These are phyloP conservation scores for Cyphomyrus plagiostoma DNA, from an alignment of 2,113 vertebrate genomes.

Conservation along the genomic window DNA sequence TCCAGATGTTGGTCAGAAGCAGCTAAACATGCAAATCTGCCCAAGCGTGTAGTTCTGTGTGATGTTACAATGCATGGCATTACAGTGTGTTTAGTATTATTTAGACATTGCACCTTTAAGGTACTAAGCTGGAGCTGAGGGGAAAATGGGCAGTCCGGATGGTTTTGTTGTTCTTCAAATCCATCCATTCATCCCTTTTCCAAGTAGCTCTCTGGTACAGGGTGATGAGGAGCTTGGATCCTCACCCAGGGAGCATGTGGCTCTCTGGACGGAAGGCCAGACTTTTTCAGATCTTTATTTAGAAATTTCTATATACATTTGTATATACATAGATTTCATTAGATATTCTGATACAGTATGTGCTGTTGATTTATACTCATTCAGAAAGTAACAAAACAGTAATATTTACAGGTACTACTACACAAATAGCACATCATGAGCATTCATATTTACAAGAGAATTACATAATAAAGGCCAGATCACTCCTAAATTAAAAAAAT, in stretches of 20 bases:
- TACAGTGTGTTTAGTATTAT: neutral
- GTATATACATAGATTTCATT: neutral
- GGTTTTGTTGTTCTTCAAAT: neutral
- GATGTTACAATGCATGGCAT: neutral
- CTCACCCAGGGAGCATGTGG: neutral
- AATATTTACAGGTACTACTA: slow-evolving; percentile 6
- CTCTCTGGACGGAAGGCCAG: neutral
- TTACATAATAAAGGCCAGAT: slow-evolving; percentile 1
- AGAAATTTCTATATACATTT: slow-evolving; percentile 13
- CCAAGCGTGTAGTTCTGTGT: neutral
- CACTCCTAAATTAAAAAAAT: slow-evolving; percentile 1
- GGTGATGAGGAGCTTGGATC: neutral
- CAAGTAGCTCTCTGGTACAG: neutral
- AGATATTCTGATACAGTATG: neutral
- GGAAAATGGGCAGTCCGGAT: neutral
- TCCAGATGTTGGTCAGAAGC: neutral
- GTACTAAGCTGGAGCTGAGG: neutral
- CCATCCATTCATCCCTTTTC: neutral
- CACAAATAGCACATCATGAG: neutral
- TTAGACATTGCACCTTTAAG: neutral
- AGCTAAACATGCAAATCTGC: neutral
- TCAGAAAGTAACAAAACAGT: neutral
- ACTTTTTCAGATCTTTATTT: slow-evolving; percentile 5
- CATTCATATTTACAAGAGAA: slow-evolving; percentile 2
- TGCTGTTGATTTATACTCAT: neutral